A percentile compares a stretch with the other conserved stretches of the same genome.
These are phyloP conservation scores for Busseola fusca DNA, from an alignment of 2,888 invertebrate species.

Conservation along the genomic window DNA sequence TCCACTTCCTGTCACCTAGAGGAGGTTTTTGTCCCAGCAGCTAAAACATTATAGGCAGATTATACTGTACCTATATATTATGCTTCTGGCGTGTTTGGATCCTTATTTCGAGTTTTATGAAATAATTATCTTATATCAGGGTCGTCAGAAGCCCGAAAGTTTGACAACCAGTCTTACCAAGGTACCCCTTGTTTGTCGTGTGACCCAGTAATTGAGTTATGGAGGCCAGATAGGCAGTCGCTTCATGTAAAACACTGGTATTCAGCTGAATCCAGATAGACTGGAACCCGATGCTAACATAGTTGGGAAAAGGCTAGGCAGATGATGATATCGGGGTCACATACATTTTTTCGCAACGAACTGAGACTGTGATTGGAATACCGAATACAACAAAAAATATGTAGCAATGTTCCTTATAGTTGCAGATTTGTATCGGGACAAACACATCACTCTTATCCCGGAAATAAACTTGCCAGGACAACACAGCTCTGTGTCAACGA, in stretches of 20 bases:
- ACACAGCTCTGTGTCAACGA: slow-evolving; percentile 70
- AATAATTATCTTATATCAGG: background rate
- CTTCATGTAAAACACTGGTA: too few species aligned
- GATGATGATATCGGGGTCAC: slow-evolving; percentile 4
- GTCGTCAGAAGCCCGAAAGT: too few species aligned
- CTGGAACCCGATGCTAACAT: too few species aligned
- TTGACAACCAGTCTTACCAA: too few species aligned
- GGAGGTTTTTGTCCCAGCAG: background rate
- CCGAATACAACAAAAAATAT: slow-evolving; percentile 40
- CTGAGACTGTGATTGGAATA: slow-evolving; percentile 26
- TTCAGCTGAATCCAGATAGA: too few species aligned
- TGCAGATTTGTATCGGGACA: slow-evolving; percentile 66
- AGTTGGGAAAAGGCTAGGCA: too few species aligned
- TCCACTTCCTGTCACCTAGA: too few species aligned
- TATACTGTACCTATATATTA: background rate
- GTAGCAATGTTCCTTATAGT: slow-evolving; percentile 58
- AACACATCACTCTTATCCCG: slow-evolving; percentile 65
- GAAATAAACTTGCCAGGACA: slow-evolving; percentile 71
- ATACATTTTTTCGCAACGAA: slow-evolving; percentile 3
- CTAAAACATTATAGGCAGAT: background rate
- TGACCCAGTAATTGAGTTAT: too few species aligned
- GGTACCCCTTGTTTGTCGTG: too few species aligned
- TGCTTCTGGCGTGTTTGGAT: background rate
- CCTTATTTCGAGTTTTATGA: background rate
- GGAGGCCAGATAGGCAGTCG: too few species aligned